Conservation (phyloP, 23 tunicate genomes). For the Styela clava region DNA sequence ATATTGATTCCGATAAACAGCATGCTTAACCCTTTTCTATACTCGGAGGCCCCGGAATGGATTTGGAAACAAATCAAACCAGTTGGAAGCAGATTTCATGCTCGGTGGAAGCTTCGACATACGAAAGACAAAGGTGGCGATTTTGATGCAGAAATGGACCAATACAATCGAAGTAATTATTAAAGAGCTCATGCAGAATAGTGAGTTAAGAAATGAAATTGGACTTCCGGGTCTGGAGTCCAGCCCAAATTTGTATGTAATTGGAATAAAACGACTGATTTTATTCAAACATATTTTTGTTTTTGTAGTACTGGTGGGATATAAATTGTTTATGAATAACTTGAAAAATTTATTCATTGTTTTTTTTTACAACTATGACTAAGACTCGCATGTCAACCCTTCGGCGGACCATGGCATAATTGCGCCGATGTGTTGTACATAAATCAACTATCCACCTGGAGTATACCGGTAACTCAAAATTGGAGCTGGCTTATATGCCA, state of each 20-base stretch:
- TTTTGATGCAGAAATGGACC: not conserved
- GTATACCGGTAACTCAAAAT: too few relatives aligned
- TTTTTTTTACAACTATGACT: not conserved
- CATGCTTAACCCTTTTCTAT: constrained; percentile 20
- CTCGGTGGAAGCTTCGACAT: not conserved
- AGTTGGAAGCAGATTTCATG: not conserved
- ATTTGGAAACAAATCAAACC: not conserved
- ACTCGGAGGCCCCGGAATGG: constrained; percentile 22
- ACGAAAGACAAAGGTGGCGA: not conserved
- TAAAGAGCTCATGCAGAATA: not conserved
- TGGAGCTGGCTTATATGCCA: too few relatives aligned
- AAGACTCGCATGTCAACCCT: not conserved
- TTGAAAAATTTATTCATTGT: not conserved
- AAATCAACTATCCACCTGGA: too few relatives aligned
- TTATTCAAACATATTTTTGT: not conserved
- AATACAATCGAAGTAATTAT: not conserved
- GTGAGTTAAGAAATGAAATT: not conserved
- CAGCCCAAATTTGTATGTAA: not conserved
- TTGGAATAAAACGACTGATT: not conserved
- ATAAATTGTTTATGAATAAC: too few relatives aligned
- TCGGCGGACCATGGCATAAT: not conserved
- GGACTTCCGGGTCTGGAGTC: not conserved
- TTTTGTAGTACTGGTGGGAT: not conserved
- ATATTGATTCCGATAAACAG: constrained; percentile 23
- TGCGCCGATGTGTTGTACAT: too few relatives aligned